Evolutionary conservation across 1,140 invertebrate species (phyloP), one percentile per base, ranked within the genome.

Genomic region (Bombus terrestris): DNA sequence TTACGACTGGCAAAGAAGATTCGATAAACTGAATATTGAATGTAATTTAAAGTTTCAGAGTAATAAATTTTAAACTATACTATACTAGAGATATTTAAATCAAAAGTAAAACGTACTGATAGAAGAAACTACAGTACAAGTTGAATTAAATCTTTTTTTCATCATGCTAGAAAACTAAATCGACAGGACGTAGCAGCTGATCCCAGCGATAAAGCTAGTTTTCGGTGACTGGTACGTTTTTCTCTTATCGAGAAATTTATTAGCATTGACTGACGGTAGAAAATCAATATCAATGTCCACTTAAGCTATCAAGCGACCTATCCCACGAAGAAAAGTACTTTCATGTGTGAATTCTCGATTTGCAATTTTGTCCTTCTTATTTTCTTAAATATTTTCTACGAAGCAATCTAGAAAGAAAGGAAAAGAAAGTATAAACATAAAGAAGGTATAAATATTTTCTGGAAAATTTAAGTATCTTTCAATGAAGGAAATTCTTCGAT

Each of bases 251-350:
- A 68, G 32, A 71, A 83, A 82, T 88, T 86, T 83, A 83, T 88
- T 62, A 79, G 41, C 53, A 53, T 22, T n/a, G 69, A 81, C 78
- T 35, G 71, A 25, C 37, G 53, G n/a, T 59, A 64, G 64, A 73
- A 86, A 87, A 88, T 88, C 87, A 87, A 88, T 88, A 88, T 82
- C 68, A 8, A 59, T 57, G 59, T 73, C 53, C 66, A 62, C 43
- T 86, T 76, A 62, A 13, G 35, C 62, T 32, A n/a, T 39, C 22
- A 71, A 74, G 75, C 66, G 79, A 82, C 64, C 64, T 76, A 41
- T n/a, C 79, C 28, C 62, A 81, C 43, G 4, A 22, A n/a, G 47
- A 41, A 85, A 81, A 81, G 74, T 18, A 22, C 15, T 59, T 32
- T 37, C 2, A 18, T 1, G 25, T 76, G 25, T 72, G 28, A 10